phyloP scores from a whole-genome alignment of 1,140 invertebrate species.

The Leucophenga varia region DNA sequence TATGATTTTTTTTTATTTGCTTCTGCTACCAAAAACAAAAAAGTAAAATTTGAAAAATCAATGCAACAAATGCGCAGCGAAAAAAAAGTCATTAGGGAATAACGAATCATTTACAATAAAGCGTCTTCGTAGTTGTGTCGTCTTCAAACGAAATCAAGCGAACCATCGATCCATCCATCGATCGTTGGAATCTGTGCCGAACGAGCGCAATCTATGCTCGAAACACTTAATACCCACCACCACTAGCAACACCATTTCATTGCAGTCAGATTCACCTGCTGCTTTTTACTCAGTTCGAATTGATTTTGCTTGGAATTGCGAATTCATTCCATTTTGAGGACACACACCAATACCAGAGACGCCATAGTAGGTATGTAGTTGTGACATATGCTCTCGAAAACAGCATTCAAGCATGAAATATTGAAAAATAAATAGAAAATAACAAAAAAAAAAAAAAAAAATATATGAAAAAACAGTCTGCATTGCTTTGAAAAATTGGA shows the following conservation, averaged over 20 bases:
- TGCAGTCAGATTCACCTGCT: too few relatives aligned
- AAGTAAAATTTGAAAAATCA: slow-evolving; percentile 37
- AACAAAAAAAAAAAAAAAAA: slow-evolving; percentile 9
- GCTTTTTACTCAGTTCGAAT: too few relatives aligned
- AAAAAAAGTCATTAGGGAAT: slow-evolving; percentile 48
- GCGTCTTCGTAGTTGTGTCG: too few relatives aligned
- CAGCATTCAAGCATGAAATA: slow-evolving; percentile 52
- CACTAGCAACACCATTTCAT: slow-evolving; percentile 13
- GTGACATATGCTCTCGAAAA: too few relatives aligned
- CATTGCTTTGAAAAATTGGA: slow-evolving; percentile 8
- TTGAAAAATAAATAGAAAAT: slow-evolving; percentile 17
- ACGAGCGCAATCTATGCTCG: slow-evolving; percentile 17
- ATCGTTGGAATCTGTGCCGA: slow-evolving; percentile 6
- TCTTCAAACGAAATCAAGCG: slow-evolving; percentile 52
- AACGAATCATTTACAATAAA: slow-evolving; percentile 55
- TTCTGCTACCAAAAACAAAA: slow-evolving; percentile 1
- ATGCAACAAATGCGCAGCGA: slow-evolving; percentile 45
- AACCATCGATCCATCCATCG: slow-evolving; percentile 10
- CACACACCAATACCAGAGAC: too few relatives aligned
- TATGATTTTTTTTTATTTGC: background rate
- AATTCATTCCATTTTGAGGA: too few relatives aligned
- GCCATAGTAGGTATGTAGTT: too few relatives aligned
- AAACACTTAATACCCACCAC: slow-evolving; percentile 13
- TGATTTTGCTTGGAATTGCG: too few relatives aligned
- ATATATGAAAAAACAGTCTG: slow-evolving; percentile 27